Conservation (phyloP, 2,113 vertebrate species). For the Oxyruncus cristatus region DNA sequence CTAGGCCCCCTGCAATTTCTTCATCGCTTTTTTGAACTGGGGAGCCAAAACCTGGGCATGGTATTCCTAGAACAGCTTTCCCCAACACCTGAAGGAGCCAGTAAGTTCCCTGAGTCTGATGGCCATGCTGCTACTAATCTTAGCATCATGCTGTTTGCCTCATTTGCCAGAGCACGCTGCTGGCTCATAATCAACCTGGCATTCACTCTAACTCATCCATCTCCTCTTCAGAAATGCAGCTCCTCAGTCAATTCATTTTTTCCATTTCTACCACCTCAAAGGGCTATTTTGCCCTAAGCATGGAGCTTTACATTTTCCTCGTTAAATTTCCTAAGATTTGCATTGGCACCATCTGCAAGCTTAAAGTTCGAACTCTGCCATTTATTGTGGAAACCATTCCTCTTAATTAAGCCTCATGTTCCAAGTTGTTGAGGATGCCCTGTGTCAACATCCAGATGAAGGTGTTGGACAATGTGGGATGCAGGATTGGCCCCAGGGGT, state of each 20-base stretch:
- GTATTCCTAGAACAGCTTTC: not conserved
- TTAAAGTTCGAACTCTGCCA: not conserved
- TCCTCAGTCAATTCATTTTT: not conserved
- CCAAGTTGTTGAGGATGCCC: not conserved
- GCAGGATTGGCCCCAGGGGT: not conserved
- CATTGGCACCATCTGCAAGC: not conserved
- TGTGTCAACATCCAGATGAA: not conserved
- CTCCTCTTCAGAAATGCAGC: not conserved
- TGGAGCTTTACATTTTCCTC: not conserved
- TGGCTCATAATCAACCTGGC: not conserved
- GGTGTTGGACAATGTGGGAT: not conserved
- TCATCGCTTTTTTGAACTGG: not conserved
- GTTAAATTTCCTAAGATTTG: not conserved
- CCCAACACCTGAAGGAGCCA: not conserved
- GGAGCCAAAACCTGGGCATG: not conserved
- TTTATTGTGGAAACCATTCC: not conserved
- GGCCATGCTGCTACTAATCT: not conserved
- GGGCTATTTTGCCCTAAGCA: fast-evolving
- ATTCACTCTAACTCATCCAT: not conserved
- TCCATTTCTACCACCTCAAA: not conserved
- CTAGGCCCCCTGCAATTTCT: not conserved
- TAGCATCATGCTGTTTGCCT: not conserved
- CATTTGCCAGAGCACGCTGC: not conserved
- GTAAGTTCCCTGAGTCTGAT: not conserved
- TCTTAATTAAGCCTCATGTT: not conserved